Evolutionary conservation across 2,113 vertebrate species (phyloP), one percentile per base, ranked within the genome.

Genomic region (Ramphastos sulfuratus): DNA sequence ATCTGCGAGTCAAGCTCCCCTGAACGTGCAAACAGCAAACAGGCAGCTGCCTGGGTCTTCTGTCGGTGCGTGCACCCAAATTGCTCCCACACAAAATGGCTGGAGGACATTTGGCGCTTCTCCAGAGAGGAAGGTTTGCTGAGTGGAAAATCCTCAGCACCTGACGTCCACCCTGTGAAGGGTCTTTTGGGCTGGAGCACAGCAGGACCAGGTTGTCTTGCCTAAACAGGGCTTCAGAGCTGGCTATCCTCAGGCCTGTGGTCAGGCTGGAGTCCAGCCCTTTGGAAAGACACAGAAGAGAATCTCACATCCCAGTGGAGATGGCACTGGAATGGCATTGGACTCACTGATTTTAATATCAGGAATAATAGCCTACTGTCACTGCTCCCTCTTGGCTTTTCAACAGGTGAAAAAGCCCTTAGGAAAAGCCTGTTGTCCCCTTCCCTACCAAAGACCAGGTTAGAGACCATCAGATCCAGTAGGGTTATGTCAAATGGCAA

Each of bases 391-490:
- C 70, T 46, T 37, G 60, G 46, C 67, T 87, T 75, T 65, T 70
- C 92, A 96, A 89, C 92, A 92, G 89, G 95, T 87, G 76, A 63
- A 72, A 61, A 94, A 87, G 25, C 74, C 76, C 37, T 37, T 8
- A 60, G 55, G 19, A 60, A 75, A 89, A 87, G n/a, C 61, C 24
- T 64, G 44, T 77, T 59, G 70, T 64, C 25, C n/a, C 33, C 28
- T 0, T 27, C 48, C 63, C 71, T 55, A 33, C 17, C 42, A 75
- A 69, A 88, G 55, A 25, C 42, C n/a, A 12, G 21, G 37, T 39
- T 25, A 55, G 59, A 89, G 73, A 30, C 63, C 70, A 35, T 33
- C 15, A 0, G 28, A 76, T 64, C 50, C 76, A 3, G 2, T 2
- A 3, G 24, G 27, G 46, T 1, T 5, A 56, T 0, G 27, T 17